Evolutionary conservation across 2,888 invertebrate genomes (phyloP).

Genomic region (Crossocerus cetratus): DNA sequence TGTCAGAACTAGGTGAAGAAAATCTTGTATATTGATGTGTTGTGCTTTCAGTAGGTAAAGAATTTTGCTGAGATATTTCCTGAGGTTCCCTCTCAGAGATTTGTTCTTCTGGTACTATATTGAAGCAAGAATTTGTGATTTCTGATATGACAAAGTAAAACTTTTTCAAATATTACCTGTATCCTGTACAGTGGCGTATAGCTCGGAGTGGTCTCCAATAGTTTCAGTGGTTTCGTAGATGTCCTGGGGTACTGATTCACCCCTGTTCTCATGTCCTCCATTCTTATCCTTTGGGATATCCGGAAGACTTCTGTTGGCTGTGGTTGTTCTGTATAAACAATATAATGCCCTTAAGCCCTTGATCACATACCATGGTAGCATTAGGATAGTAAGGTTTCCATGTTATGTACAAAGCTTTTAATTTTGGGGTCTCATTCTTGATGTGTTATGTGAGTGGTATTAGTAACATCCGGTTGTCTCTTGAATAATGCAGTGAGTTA

Average conservation of each 20-base stretch:
- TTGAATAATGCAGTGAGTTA: background rate
- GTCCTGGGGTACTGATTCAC: constrained; percentile 65
- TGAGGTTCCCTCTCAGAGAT: constrained; percentile 74
- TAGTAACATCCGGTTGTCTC: background rate
- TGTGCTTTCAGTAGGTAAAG: constrained; percentile 80
- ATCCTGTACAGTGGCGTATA: constrained; percentile 90
- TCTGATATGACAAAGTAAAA: background rate
- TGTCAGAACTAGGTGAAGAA: constrained; percentile 83
- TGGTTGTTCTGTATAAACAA: constrained; percentile 72
- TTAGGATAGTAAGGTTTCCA: background rate
- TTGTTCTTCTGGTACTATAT: constrained; percentile 57
- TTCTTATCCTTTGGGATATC: constrained; percentile 88
- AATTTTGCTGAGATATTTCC: constrained; percentile 81
- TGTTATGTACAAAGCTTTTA: constrained; percentile 1
- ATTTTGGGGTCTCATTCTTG: background rate
- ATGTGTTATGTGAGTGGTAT: constrained; percentile 10
- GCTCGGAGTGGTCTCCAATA: constrained; percentile 87
- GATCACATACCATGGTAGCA: background rate
- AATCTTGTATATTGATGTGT: constrained; percentile 83
- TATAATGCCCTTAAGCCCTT: background rate
- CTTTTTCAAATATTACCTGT: constrained; percentile 69
- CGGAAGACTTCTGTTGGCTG: constrained; percentile 88
- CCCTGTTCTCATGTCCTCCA: constrained; percentile 77
- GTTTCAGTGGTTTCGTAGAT: constrained; percentile 74
- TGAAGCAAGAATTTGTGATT: background rate